Evolutionary conservation across 1,140 invertebrate species (phyloP), one percentile per base, ranked within the genome.

Genomic region (Drosophila pallidifrons): DNA sequence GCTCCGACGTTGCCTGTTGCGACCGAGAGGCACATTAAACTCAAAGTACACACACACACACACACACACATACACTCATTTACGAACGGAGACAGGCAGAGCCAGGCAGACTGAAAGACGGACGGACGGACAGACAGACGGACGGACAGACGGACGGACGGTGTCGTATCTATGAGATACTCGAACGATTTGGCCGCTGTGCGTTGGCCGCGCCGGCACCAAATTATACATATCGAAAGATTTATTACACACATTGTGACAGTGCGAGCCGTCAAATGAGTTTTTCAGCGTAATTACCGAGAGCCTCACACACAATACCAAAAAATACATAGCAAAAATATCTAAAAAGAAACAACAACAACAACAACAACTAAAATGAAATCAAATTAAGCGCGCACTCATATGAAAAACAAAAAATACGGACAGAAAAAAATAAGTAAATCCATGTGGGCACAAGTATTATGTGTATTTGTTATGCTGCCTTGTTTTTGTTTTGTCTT

Each of bases 181-280:
- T 43, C 41, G n/a, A n/a, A 43, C 82, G 70, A 79, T 67, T 82
- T 86, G 75, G 72, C 25, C 20, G 20, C 76, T 71, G 76, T 88
- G 82, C 82, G 83, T 87, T 88, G 82, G 82, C 79, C 82, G 79
- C 41, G 64, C 49, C 49, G 78, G 55, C 75, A 82, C 72, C 68
- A 82, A 83, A 88, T 82, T 87, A 83, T 88, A 88, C 85, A 88
- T 70, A 88, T 89, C 70, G 74, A 88, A 64, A 88, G 85, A 88
- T 88, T 89, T 88, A 88, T 88, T 89, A 75, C 83, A 73, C 58
- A 77, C 67, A 79, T 75, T 65, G 76, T 71, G 77, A 88, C 86
- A 88, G 82, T 85, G 83, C 82, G 76, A 88, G 76, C 76, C 83
- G 81, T 88, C 83, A 87, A 87, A 87, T 87, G 83, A 87, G 83